Evolutionary conservation across 2,888 invertebrate species (phyloP).

Genomic region (Drosophila infuscata): DNA sequence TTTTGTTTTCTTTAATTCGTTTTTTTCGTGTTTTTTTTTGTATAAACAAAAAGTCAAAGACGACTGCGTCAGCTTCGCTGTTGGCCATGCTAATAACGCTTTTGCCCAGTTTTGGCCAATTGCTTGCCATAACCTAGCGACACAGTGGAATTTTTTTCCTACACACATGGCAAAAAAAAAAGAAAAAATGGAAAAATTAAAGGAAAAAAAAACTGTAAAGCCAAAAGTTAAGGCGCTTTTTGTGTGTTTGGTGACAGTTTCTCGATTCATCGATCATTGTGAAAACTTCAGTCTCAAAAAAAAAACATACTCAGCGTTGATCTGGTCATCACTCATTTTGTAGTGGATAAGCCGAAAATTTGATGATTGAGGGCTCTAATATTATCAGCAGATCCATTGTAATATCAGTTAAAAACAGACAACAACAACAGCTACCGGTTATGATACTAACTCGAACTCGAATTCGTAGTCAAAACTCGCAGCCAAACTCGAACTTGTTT

Average conservation of each 20-base stretch:
- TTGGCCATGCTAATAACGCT: conserved; percentile 66
- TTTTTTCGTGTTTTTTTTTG: conserved; percentile 24
- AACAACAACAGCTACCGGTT: conserved; percentile 61
- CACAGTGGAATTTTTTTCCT: conserved; percentile 68
- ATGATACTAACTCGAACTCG: conserved; percentile 29
- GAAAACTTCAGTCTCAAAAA: conserved; percentile 26
- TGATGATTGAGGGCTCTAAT: conserved; percentile 29
- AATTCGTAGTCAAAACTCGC: conserved; percentile 23
- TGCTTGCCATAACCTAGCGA: conserved; percentile 66
- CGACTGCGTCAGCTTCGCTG: conserved; percentile 38
- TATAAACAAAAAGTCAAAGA: conserved; percentile 70
- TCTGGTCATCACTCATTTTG: conserved; percentile 23
- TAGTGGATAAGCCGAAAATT: conserved; percentile 18
- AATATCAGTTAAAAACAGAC: conserved; percentile 12
- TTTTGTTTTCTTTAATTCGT: conserved; percentile 38
- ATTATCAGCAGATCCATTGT: conserved; percentile 42
- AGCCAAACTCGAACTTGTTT: conserved; percentile 56
- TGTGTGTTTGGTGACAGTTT: conserved; percentile 63
- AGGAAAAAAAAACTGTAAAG: conserved; percentile 29
- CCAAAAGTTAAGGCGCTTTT: conserved; percentile 16
- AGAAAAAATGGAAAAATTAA: not conserved
- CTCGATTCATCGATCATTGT: conserved; percentile 57
- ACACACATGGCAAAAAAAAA: conserved; percentile 3
- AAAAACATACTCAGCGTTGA: not conserved
- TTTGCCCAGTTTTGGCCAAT: conserved; percentile 69